Base-by-base conservation (phyloP, 1,140 invertebrate genomes). In the Adoxophyes honmai region DNA sequence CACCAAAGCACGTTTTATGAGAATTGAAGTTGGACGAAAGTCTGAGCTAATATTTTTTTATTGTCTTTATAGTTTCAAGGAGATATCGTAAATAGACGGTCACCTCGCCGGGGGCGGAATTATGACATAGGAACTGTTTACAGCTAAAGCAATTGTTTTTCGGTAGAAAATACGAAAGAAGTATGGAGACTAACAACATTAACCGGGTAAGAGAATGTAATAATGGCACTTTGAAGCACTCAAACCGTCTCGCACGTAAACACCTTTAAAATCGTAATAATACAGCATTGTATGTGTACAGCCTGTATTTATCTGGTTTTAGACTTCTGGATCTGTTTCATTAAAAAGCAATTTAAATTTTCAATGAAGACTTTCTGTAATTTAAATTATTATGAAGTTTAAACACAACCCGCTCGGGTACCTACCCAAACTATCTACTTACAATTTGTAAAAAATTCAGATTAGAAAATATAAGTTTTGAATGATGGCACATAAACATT, bases 41-140 rank as follows among this genome's bases (percentile, higher is more conserved):
- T 57, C 21, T 59, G 53, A 52, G 39, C 59, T 71, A 72, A 73
- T 79, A 77, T 75, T 69, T 57, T 37, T 61, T 69, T 78, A 76
- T 79, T 80, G 60, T 87, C 62, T 82, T 88, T 86, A 85, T 87
- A 84, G 84, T 87, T 81, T 83, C 76, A 80, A 83, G 82, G 75
- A 82, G 79, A 81, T 76, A 80, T 79, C 77, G 76, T 74, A 72
- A 75, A 77, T 75, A 81, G 75, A 70, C 75, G 73, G 73, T 74
- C 62, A 62, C 61, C 66, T 64, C 78, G 51, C 68, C 81, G 71
- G 60, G 62, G 56, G 75, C 74, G 74, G 71, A 71, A 81, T 78
- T 78, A 81, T 81, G 80, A 72, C 60, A 79, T 78, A 86, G 66
- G 71, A 60, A 55, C 64, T 57, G 15, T 72, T 75, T 72, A 74